Base-by-base conservation (phyloP, 2,113 vertebrate genomes). In the Pseudopodoces humilis region DNA sequence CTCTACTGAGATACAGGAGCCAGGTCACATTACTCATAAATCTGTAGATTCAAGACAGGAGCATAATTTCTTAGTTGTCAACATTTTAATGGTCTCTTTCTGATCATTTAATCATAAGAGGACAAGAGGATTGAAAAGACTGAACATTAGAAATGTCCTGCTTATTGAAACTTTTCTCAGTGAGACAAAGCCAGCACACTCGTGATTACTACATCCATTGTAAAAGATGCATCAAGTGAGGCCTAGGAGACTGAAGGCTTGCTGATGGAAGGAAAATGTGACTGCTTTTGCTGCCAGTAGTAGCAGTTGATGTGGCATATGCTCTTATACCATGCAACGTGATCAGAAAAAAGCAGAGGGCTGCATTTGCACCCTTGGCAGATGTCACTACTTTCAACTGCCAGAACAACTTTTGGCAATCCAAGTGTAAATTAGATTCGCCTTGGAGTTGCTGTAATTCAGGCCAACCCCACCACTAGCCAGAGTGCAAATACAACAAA, bases 301-400 rank as follows among this genome's bases (percentile, higher is more conserved):
- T 56, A 88, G 63, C 70, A 71, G 79, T 58, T 88, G 79, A 83
- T 83, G 68, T 63, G 52, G 50, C 72, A 92, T 90, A 74, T 88
- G 79, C 35, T 90, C 59, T 86, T 63, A 77, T 50, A 74, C 31
- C 46, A 70, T 77, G 79, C 35, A 74, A 83, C 0, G 5, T 35
- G 55, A 76, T 46, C 63, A 92, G 82, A 77, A 94, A 91, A 83
- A 83, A 90, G 3, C 13, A 55, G 21, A 64, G 74, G 74, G 30
- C 46, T 93, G n/a, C 41, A 50, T 92, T 88, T 95, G 84, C 37
- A 84, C 84, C 84, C 84, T 91, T 93, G 92, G 79, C 90, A 95
- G 78, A 62, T 92, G 85, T 83, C 63, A 55, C 33, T 72, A 4
- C 58, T 96, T 89, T 83, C 84, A 83, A 37, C 58, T 85, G 88